These are phyloP conservation scores for Ferrisia virgata DNA, from an alignment of 2,888 invertebrate species.

Conservation along the genomic window DNA sequence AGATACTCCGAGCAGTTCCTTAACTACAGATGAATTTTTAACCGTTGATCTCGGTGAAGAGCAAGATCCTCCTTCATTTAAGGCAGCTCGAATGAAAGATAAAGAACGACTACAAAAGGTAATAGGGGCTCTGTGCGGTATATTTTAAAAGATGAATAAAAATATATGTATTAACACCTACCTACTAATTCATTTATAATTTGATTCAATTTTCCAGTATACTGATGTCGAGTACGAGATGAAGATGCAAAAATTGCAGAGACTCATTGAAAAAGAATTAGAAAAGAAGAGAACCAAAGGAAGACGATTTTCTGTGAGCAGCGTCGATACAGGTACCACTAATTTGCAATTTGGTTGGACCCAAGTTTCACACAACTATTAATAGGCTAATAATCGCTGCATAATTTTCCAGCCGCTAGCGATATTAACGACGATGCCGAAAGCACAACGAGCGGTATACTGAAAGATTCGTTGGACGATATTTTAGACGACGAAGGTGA, in stretches of 20 bases:
- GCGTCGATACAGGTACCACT: constrained; percentile 1
- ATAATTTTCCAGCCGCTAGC: not conserved
- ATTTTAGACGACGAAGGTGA: constrained; percentile 34
- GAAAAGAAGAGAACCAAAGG: constrained; percentile 41
- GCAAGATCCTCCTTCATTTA: constrained; percentile 93
- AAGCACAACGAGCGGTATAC: not conserved
- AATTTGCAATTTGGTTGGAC: too few species aligned
- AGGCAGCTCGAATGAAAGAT: constrained; percentile 83
- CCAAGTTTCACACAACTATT: too few species aligned
- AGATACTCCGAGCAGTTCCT: constrained; percentile 89
- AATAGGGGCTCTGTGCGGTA: too few species aligned
- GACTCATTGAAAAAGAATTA: constrained; percentile 47
- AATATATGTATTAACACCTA: not conserved
- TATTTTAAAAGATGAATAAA: not conserved
- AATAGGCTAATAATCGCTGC: too few species aligned
- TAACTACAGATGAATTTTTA: constrained; percentile 96
- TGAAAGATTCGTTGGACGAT: constrained; percentile 29
- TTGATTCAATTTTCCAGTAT: constrained; percentile 2
- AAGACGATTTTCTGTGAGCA: constrained; percentile 31
- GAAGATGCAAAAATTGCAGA: constrained; percentile 47
- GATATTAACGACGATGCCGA: not conserved
- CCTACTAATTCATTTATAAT: not conserved
- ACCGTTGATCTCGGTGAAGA: constrained; percentile 93
- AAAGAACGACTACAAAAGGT: constrained; percentile 54
- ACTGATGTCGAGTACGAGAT: constrained; percentile 49